These are phyloP conservation scores for Apeira syringaria DNA, from an alignment of 2,888 invertebrate genomes.

Conservation along the genomic window DNA sequence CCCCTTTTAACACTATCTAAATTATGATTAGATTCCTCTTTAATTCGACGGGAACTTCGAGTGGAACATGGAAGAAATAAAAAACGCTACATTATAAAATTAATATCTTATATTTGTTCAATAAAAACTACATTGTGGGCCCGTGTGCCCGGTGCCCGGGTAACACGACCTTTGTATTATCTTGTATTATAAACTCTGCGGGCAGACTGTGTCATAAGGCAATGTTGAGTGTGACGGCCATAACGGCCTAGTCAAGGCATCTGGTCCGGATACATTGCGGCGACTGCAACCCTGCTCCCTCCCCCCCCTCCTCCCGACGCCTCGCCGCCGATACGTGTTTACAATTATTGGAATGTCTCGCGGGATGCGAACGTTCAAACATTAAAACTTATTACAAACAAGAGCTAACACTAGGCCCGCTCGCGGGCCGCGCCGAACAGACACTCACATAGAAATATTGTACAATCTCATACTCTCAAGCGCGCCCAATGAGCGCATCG, in stretches of 20 bases:
- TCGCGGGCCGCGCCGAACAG: slow-evolving; percentile 58
- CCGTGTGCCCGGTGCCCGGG: slow-evolving; percentile 82
- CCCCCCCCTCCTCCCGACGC: slow-evolving; percentile 42
- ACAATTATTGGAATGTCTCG: slow-evolving; percentile 82
- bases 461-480: slow-evolving; percentile 65
- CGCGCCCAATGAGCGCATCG: slow-evolving; percentile 56
- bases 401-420: slow-evolving; percentile 68
- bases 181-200: slow-evolving; percentile 83
- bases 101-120: slow-evolving; percentile 84
- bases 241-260: slow-evolving; percentile 66
- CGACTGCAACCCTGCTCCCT: slow-evolving; percentile 31
- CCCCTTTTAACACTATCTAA: no score
- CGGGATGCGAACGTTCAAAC: slow-evolving; percentile 75
- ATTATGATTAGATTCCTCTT: no score
- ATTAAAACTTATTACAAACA: slow-evolving; percentile 66
- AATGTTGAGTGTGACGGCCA: slow-evolving; percentile 64
- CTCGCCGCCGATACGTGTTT: slow-evolving; percentile 59
- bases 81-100: slow-evolving; percentile 81
- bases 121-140: slow-evolving; percentile 83
- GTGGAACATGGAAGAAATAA: slow-evolving; percentile 29
- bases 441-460: slow-evolving; percentile 67
- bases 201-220: slow-evolving; percentile 84
- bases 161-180: slow-evolving; percentile 83
- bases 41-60: no score
- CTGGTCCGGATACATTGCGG: slow-evolving; percentile 56